Evolutionary conservation across 2,888 invertebrate genomes (phyloP), one percentile per base, ranked within the genome.

Genomic region (Drosophila dives): DNA sequence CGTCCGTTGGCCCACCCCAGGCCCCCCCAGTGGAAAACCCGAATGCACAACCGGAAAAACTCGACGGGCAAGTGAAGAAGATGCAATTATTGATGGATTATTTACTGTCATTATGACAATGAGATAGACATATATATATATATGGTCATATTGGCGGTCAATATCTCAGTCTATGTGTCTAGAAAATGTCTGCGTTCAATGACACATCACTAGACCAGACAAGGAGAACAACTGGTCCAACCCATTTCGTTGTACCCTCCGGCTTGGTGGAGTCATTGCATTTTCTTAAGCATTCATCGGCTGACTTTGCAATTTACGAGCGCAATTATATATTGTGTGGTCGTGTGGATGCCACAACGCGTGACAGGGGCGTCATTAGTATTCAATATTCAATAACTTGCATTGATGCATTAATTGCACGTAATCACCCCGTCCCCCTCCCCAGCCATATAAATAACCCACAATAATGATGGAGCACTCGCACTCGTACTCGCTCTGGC

Each of bases 21-120:
- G 50, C 50, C 17, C 50, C 50, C 17, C 50, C 51, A 42, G 60
- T 34, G 42, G 50, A 49, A 59, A 62, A 40, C 45, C 40, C 17
- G 55, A 58, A 23, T 2, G 26, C 38, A 48, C 67, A 73, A 72
- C 77, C 72, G 84, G 85, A 86, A 89, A 89, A 78, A 86, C 79
- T 67, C 55, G 66, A 69, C 48, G 55, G 12, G 23, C 34, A 54
- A 66, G 63, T 72, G 80, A 73, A 75, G 74, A 70, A 72, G 83
- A 84, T 89, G 86, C 90, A 90, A 90, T 86, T 86, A 86, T 86
- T 90, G 86, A 86, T 86, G 87, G 86, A 86, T 90, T 86, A 90
- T 90, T 86, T 86, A 86, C 86, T 90, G 90, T 84, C 90, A 90
- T 86, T 86, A 86, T 86, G 86, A 89, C 90, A 89, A 75, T 86